Evolutionary conservation across 92 coral and sea anemone species (phyloP).

Genomic region (Galaxea fascicularis): DNA sequence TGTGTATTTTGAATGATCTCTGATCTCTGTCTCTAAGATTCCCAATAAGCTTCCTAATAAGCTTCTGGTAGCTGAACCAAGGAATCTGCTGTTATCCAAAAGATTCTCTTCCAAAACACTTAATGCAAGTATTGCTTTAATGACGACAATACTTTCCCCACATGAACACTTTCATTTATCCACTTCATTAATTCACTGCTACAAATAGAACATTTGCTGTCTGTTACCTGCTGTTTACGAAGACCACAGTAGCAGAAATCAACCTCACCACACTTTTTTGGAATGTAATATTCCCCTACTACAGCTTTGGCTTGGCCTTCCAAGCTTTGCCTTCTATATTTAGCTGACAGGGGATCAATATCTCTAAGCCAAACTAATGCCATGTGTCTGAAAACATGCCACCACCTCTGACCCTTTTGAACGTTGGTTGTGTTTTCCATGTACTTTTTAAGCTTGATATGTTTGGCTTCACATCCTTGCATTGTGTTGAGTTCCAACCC

Average conservation of each 20-base stretch:
- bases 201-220: constrained; percentile 47
- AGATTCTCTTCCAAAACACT: no score
- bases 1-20: no score
- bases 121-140: no score
- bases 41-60: no score
- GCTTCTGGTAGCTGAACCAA: no score
- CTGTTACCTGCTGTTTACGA: constrained; percentile 32
- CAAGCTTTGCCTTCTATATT: no score
- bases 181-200: constrained; percentile 18
- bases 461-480: constrained; percentile 61
- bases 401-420: constrained; percentile 46
- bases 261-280: constrained; percentile 33
- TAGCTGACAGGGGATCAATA: background rate
- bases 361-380: constrained; percentile 53
- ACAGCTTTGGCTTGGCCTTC: constrained; percentile 30
- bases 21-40: no score
- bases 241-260: constrained; percentile 46
- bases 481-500: constrained; percentile 42
- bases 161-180: no score
- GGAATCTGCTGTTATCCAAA: no score
- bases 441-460: constrained; percentile 53
- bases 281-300: constrained; percentile 41
- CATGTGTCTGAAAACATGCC: constrained; percentile 59
- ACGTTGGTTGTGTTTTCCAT: constrained; percentile 60
- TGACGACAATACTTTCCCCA: no score